These are phyloP conservation scores for Ispidina lecontei DNA, from an alignment of 2,797 vertebrate species.

Conservation along the genomic window DNA sequence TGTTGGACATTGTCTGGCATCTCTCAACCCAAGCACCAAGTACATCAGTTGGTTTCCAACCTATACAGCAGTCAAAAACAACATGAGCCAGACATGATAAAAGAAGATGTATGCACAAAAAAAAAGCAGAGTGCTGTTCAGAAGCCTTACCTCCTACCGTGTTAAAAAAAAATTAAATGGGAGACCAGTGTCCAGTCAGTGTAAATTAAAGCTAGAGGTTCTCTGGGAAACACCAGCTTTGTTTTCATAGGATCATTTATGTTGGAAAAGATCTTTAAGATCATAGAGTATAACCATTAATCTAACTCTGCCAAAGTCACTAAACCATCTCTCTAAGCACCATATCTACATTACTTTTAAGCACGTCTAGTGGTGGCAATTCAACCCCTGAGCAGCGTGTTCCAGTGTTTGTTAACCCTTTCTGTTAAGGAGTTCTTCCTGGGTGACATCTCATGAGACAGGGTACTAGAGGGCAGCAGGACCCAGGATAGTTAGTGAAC, in stretches of 20 bases:
- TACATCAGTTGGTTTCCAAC: background rate
- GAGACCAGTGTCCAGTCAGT: background rate
- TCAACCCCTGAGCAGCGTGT: too few relatives aligned
- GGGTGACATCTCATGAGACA: too few relatives aligned
- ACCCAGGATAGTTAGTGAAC: too few relatives aligned
- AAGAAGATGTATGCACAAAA: background rate
- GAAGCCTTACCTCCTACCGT: background rate
- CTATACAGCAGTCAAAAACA: background rate
- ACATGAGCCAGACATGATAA: rapidly evolving
- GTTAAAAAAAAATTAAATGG: background rate
- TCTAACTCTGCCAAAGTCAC: too few relatives aligned
- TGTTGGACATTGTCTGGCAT: background rate
- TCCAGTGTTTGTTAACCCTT: too few relatives aligned
- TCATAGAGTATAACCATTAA: too few relatives aligned
- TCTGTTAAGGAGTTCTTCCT: too few relatives aligned
- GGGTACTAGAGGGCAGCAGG: too few relatives aligned
- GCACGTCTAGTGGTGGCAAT: too few relatives aligned
- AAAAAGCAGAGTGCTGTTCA: background rate
- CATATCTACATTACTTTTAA: too few relatives aligned
- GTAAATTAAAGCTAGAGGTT: background rate
- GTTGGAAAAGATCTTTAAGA: too few relatives aligned
- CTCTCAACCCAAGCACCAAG: background rate
- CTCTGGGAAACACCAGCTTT: background rate
- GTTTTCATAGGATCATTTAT: background rate
- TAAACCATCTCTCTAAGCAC: too few relatives aligned